Conservation (phyloP, 2,888 invertebrate genomes). For the Embidobia sp. region DNA sequence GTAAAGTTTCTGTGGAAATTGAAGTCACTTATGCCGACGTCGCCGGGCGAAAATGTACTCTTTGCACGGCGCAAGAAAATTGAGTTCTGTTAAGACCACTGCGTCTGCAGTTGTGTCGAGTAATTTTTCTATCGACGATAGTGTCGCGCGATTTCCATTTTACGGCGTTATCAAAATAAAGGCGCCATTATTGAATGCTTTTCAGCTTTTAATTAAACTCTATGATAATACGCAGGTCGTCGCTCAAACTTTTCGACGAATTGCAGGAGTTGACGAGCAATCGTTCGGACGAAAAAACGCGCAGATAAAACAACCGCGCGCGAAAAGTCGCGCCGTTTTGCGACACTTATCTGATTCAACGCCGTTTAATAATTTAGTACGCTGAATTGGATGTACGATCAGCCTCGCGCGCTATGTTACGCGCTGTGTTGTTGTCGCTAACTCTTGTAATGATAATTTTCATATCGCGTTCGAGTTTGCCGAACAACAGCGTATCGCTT, state of each 20-base stretch:
- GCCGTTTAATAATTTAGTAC: slow-evolving; percentile 21
- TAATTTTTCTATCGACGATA: slow-evolving; percentile 36
- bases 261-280: slow-evolving; percentile 11
- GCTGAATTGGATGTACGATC: slow-evolving; percentile 26
- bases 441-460: slow-evolving; percentile 38
- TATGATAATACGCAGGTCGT: slow-evolving; percentile 14
- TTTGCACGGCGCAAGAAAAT: slow-evolving; percentile 33
- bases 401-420: slow-evolving; percentile 8
- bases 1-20: slow-evolving; percentile 35
- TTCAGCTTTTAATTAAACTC: slow-evolving; percentile 30
- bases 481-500: slow-evolving; percentile 9
- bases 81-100: slow-evolving; percentile 35
- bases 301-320: too few relatives aligned
- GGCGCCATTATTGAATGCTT: neutral
- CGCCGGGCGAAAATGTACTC: neutral
- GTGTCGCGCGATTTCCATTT: slow-evolving; percentile 17
- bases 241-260: slow-evolving; percentile 1
- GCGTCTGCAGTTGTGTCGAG: slow-evolving; percentile 14
- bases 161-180: slow-evolving; percentile 26
- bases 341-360: neutral
- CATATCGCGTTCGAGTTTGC: slow-evolving; percentile 18
- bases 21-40: slow-evolving; percentile 13
- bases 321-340: neutral
- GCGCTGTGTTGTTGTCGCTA: neutral
- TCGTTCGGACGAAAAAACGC: too few relatives aligned